Evolutionary conservation across 2,888 invertebrate genomes (phyloP).

Genomic region (Eupithecia centaureata): DNA sequence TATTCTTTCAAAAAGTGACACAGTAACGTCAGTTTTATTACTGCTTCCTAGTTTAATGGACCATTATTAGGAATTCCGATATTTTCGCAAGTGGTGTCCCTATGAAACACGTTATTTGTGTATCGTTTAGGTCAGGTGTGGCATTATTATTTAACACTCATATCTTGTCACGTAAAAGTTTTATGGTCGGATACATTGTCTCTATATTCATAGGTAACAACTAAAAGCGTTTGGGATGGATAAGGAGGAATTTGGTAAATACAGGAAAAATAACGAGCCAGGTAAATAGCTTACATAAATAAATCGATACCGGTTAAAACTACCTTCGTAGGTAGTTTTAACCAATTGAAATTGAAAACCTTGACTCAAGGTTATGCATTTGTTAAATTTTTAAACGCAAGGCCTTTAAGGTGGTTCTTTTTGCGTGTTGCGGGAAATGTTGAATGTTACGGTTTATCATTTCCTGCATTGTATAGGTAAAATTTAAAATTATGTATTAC

Average conservation of each 20-base stretch:
- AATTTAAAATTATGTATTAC: no score
- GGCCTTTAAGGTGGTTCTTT: constrained; percentile 45
- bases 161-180: constrained; percentile 48
- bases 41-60: constrained; percentile 60
- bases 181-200: constrained; percentile 32
- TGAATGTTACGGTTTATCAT: not conserved
- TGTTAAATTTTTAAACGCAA: constrained; percentile 68
- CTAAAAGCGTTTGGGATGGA: not conserved
- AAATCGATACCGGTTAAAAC: not conserved
- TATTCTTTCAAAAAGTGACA: constrained; percentile 7
- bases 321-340: not conserved
- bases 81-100: constrained; percentile 50
- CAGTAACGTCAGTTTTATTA: constrained; percentile 54
- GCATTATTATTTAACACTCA: constrained; percentile 54
- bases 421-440: not conserved
- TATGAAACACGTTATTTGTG: constrained; percentile 31
- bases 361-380: constrained; percentile 67
- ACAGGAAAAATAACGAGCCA: not conserved
- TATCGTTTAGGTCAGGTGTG: constrained; percentile 46
- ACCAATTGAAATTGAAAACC: constrained; percentile 20
- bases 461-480: no score
- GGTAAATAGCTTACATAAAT: not conserved
- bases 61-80: constrained; percentile 54
- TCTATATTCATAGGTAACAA: constrained; percentile 6
- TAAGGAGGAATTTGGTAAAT: not conserved